Evolutionary conservation across 2,113 vertebrate species (phyloP).

Genomic region (Bothrops jararaca): DNA sequence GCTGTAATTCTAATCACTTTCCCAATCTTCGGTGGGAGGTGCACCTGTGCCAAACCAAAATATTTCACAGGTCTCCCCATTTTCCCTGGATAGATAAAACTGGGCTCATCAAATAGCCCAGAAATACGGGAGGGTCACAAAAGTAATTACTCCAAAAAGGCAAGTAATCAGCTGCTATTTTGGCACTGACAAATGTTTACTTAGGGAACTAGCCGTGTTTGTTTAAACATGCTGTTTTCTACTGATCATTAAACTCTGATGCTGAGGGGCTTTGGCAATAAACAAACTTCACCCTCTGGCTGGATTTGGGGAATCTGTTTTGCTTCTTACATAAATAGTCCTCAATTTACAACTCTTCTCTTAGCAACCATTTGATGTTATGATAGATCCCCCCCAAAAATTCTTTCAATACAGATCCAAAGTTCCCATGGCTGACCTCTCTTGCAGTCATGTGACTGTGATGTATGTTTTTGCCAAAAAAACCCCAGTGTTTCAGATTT

Average conservation of each 20-base stretch:
- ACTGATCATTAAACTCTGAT: background rate
- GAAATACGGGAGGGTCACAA: background rate
- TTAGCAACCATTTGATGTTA: background rate
- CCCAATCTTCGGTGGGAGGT: background rate
- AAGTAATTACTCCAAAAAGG: background rate
- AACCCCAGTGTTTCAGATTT: background rate
- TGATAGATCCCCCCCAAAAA: background rate
- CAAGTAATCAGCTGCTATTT: background rate
- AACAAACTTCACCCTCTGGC: background rate
- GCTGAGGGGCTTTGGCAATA: background rate
- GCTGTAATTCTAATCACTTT: background rate
- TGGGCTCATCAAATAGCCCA: background rate
- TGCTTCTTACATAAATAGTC: background rate
- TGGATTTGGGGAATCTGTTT: background rate
- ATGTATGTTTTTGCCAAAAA: background rate
- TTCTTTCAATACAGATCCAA: background rate
- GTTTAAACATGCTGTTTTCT: background rate
- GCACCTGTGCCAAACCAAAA: background rate
- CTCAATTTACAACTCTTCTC: background rate
- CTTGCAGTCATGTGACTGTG: background rate
- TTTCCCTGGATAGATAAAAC: background rate
- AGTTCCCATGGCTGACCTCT: background rate
- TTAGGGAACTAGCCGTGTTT: background rate
- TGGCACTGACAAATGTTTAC: no score
- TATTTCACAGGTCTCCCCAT: background rate